Evolutionary conservation across 2,888 invertebrate genomes (phyloP), one percentile per base, ranked within the genome.

Genomic region (Archips crataeganus): DNA sequence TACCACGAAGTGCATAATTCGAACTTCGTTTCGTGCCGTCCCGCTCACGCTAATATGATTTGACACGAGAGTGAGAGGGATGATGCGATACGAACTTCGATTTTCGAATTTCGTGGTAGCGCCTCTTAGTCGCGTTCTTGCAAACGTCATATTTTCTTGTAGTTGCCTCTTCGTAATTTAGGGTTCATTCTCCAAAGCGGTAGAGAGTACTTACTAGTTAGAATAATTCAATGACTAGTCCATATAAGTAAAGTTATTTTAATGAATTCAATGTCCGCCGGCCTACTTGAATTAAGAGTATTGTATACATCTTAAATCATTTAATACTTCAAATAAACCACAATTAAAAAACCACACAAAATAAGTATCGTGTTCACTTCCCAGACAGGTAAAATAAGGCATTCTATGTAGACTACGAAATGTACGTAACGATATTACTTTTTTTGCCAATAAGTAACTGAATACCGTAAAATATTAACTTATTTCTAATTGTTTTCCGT

Each of bases 151-250:
- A 75, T 72, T 75, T 74, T 75, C 73, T 75, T 69, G 73, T 75
- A 85, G 81, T 83, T 85, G 84, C 75, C 86, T 84, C 84, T 84
- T 84, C 84, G 84, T 88, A 83, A 77, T 87, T 85, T 85, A 86
- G 80, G 87, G 82, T 83, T 87, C 87, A 88, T 92, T 92, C 93
- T 94, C 93, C 93, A 89, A 90, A 89, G 93, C 94, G 94, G 94
- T 94, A 89, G 90, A 92, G 92, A 92, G 92, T 94, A 94, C 94
- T 94, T 93, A 93, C 87, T 94, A 94, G 92, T 89, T 94, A 94
- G 93, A 84, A 89, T 94, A 93, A 94, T 93, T 93, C 90, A 93
- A 93, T 92, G 92, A 92, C 94, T 94, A 94, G 94, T 94, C 94
- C 91, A 91, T 90, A 85, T 94, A 93, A 39, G 39, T 39, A 39